phyloP scores from a whole-genome alignment of 1,140 invertebrate genomes.

The Caenorhabditis latens region DNA sequence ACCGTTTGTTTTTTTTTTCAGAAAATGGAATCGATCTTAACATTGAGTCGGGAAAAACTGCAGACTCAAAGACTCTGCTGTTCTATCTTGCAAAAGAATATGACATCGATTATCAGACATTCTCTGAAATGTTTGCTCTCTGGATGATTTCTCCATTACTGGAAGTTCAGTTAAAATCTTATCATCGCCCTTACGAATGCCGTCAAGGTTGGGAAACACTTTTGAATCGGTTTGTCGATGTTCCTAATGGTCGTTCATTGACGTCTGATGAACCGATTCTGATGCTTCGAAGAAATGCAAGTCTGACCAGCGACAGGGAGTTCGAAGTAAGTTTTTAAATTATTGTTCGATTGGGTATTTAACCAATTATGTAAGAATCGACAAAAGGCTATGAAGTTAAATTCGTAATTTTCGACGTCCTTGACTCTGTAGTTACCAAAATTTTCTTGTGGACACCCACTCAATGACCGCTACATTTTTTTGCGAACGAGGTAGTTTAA shows the following conservation, averaged over 20 bases:
- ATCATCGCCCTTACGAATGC: constrained; percentile 45
- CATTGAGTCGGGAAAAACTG: constrained; percentile 34
- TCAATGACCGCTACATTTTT: background rate
- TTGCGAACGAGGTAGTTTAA: background rate
- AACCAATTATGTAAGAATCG: no score
- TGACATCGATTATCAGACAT: background rate
- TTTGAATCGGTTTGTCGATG: background rate
- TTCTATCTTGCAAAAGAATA: constrained; percentile 4
- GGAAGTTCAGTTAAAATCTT: constrained; percentile 44
- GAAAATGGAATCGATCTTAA: constrained; percentile 30
- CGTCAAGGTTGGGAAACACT: constrained; percentile 37
- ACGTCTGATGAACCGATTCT: constrained; percentile 24
- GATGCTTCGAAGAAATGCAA: constrained; percentile 36
- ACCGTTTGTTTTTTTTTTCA: background rate
- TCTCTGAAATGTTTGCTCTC: constrained; percentile 35
- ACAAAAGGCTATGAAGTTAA: background rate
- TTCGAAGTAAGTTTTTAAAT: background rate
- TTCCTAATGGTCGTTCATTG: background rate
- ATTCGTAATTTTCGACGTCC: background rate
- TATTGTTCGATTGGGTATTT: background rate
- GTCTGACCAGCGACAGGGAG: constrained; percentile 25
- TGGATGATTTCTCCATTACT: constrained; percentile 43
- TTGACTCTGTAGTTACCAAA: background rate
- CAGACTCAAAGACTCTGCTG: background rate
- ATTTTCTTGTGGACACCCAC: background rate